Conservation (phyloP, 37 sponge, comb jelly and placozoan species). For the Oopsacas minuta region DNA sequence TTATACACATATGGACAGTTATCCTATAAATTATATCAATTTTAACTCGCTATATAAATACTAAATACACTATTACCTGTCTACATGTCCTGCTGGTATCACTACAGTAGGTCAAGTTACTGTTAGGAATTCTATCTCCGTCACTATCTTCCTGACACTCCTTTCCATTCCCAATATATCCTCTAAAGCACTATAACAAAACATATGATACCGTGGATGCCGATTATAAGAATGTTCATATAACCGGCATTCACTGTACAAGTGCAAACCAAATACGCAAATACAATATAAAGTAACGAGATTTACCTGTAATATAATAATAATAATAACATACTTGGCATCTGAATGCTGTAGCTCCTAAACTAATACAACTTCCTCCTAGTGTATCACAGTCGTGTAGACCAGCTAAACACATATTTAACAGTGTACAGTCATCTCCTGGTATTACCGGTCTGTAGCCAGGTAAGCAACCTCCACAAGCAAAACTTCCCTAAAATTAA, state of each 20-base stretch:
- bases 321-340: not conserved
- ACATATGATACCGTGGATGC: too few species aligned
- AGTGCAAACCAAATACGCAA: too few species aligned
- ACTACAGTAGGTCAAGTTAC: not conserved
- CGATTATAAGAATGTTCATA: too few species aligned
- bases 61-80: not conserved
- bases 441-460: not conserved
- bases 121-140: not conserved
- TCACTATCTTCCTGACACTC: constrained; percentile 28
- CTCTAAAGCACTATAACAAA: too few species aligned
- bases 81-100: not conserved
- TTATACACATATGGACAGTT: constrained; percentile 43
- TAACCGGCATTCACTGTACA: not conserved
- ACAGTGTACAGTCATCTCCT: not conserved
- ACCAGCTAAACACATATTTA: not conserved
- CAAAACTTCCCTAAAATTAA: not conserved
- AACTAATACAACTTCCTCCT: not conserved
- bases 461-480: not conserved
- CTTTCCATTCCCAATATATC: constrained; percentile 42
- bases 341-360: not conserved
- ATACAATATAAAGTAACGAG: too few species aligned
- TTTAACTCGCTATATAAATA: too few species aligned
- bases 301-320: not conserved
- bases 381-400: not conserved
- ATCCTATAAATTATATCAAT: constrained; percentile 25